Conservation (phyloP, 1,140 invertebrate genomes). For the Drosophila kohkoa region DNA sequence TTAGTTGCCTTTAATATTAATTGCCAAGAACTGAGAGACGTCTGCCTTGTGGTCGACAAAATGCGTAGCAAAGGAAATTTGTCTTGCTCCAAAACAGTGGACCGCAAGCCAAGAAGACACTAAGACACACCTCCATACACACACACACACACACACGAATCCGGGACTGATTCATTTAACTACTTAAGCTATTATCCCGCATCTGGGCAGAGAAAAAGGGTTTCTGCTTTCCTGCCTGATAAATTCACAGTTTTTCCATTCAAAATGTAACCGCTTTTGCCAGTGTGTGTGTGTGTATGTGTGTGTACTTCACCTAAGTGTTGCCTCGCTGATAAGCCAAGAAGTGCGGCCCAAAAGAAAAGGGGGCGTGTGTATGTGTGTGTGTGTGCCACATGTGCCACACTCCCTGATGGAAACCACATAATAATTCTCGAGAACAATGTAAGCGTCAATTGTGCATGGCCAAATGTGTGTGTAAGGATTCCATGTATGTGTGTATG, state of each 20-base stretch:
- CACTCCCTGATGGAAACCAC: conserved; percentile 64
- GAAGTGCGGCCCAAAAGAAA: neutral
- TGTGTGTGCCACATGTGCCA: conserved; percentile 53
- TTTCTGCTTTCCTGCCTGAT: conserved; percentile 41
- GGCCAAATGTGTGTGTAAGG: conserved; percentile 44
- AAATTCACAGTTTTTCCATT: conserved; percentile 54
- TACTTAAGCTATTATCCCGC: conserved; percentile 45
- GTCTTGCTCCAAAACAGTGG: conserved; percentile 53
- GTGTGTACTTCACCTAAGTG: conserved; percentile 41
- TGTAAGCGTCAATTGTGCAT: conserved; percentile 82
- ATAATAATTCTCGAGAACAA: conserved; percentile 81
- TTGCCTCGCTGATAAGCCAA: conserved; percentile 61
- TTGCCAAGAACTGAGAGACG: conserved; percentile 47
- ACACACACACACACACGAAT: too few relatives aligned
- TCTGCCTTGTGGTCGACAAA: conserved; percentile 46
- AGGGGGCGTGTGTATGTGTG: conserved; percentile 6
- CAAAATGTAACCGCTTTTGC: conserved; percentile 36
- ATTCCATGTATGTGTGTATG: conserved; percentile 25
- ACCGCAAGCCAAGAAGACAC: conserved; percentile 64
- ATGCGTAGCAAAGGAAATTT: conserved; percentile 60
- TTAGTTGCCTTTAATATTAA: conserved; percentile 59
- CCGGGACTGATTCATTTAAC: conserved; percentile 56
- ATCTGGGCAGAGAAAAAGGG: conserved; percentile 28
- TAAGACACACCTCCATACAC: conserved; percentile 27
- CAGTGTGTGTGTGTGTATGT: neutral